These are phyloP conservation scores for Acrobasis repandana DNA, from an alignment of 2,888 invertebrate genomes.

Conservation along the genomic window DNA sequence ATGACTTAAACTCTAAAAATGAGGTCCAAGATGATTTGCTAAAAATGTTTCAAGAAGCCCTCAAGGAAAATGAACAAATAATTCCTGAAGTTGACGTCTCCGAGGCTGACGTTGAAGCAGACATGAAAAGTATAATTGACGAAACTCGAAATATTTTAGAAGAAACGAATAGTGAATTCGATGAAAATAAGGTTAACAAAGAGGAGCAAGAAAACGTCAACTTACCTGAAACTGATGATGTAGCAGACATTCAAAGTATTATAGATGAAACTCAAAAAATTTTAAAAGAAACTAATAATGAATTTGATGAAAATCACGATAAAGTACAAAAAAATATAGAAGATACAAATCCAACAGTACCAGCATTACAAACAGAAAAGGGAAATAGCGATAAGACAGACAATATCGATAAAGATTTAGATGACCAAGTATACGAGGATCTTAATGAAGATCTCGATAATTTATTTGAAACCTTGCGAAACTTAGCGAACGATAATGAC, in stretches of 20 bases:
- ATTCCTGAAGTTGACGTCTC: background rate
- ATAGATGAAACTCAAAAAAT: background rate
- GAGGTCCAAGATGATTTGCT: background rate
- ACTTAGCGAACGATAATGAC: constrained; percentile 41
- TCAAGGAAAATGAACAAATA: background rate
- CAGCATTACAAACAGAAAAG: constrained; percentile 21
- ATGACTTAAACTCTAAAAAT: background rate
- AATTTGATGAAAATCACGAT: background rate
- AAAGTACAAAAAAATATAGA: constrained; percentile 7
- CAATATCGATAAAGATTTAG: constrained; percentile 43
- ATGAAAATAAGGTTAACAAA: background rate
- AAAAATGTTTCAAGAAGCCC: background rate
- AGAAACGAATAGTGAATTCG: background rate
- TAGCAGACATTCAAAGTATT: background rate
- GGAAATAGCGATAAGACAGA: constrained; percentile 25
- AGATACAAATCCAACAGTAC: background rate
- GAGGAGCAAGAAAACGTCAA: background rate
- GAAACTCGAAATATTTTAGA: background rate
- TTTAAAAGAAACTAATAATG: background rate
- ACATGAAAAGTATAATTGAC: background rate
- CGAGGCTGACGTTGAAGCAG: background rate
- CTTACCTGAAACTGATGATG: constrained; percentile 1
- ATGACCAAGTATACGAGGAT: constrained; percentile 50
- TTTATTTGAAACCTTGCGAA: constrained; percentile 52
- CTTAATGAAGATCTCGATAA: constrained; percentile 56